These are phyloP conservation scores for Tubulanus polymorphus DNA, from an alignment of 2,888 invertebrate species.

Conservation along the genomic window DNA sequence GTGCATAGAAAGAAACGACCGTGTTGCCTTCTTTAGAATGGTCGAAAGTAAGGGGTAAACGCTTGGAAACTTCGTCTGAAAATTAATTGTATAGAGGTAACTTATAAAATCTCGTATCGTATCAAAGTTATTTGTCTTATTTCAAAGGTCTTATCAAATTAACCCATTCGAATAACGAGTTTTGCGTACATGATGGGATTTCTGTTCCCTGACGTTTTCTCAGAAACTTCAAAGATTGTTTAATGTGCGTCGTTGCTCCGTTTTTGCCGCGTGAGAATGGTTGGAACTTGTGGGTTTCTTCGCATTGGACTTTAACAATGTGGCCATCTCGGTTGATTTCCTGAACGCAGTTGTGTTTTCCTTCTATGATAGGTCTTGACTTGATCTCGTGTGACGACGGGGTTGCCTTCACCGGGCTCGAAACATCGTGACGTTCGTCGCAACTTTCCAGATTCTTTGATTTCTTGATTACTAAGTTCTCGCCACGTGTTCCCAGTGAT, in stretches of 20 bases:
- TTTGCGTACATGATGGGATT: neutral
- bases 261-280: conserved; percentile 63
- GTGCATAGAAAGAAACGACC: too few species aligned
- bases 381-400: conserved; percentile 41
- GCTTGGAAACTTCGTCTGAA: too few species aligned
- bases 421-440: conserved; percentile 34
- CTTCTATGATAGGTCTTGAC: conserved; percentile 48
- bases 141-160: too few species aligned
- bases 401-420: conserved; percentile 44
- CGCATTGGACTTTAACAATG: conserved; percentile 65
- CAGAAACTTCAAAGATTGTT: conserved; percentile 44
- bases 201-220: conserved; percentile 11
- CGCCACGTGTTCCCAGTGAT: conserved; percentile 28
- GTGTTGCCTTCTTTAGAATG: too few species aligned
- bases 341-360: conserved; percentile 65
- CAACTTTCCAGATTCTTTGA: conserved; percentile 45
- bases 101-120: too few species aligned
- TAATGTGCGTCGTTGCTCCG: conserved; percentile 54
- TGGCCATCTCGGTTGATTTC: conserved; percentile 64
- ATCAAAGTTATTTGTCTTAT: too few species aligned
- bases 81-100: too few species aligned
- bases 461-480: conserved; percentile 34
- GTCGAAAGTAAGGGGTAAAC: too few species aligned
- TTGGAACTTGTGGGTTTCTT: conserved; percentile 68
- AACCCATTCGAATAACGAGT: too few species aligned